phyloP scores from a whole-genome alignment of 2,797 vertebrate genomes.

The Ctenochaetus hawaiiensis region DNA sequence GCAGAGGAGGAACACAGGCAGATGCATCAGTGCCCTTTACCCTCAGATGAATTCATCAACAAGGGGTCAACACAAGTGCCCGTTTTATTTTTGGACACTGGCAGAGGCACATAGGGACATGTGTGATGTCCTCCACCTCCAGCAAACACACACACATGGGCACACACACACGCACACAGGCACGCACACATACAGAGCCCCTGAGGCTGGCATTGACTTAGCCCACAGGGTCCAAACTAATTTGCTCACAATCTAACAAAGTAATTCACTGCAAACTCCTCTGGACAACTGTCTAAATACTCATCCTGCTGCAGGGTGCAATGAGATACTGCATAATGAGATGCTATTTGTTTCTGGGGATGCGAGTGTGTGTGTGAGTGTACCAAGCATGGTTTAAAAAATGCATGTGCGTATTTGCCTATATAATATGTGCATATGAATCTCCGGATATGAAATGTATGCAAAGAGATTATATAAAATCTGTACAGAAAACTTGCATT shows the following conservation, averaged over 20 bases:
- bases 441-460: slow-evolving; percentile 9
- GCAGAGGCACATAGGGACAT: slow-evolving; percentile 52
- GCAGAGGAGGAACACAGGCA: slow-evolving; percentile 15
- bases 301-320: slow-evolving; percentile 49
- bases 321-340: slow-evolving; percentile 43
- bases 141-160: slow-evolving; percentile 9
- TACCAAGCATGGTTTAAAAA: background rate
- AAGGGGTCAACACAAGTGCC: slow-evolving; percentile 50
- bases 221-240: slow-evolving; percentile 68
- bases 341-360: slow-evolving; percentile 21
- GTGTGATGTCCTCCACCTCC: slow-evolving; percentile 58
- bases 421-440: background rate
- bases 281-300: slow-evolving; percentile 59
- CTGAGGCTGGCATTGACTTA: slow-evolving; percentile 54
- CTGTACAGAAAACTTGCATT: background rate
- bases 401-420: background rate
- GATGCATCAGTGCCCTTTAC: slow-evolving; percentile 52
- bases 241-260: slow-evolving; percentile 63
- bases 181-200: slow-evolving; percentile 26
- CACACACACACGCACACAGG: slow-evolving; percentile 12
- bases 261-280: slow-evolving; percentile 54
- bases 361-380: background rate
- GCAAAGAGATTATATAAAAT: too few relatives aligned
- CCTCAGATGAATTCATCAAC: slow-evolving; percentile 64
- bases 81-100: slow-evolving; percentile 72